phyloP scores from a whole-genome alignment of 2,113 vertebrate genomes.

The Rhodinocichla rosea region DNA sequence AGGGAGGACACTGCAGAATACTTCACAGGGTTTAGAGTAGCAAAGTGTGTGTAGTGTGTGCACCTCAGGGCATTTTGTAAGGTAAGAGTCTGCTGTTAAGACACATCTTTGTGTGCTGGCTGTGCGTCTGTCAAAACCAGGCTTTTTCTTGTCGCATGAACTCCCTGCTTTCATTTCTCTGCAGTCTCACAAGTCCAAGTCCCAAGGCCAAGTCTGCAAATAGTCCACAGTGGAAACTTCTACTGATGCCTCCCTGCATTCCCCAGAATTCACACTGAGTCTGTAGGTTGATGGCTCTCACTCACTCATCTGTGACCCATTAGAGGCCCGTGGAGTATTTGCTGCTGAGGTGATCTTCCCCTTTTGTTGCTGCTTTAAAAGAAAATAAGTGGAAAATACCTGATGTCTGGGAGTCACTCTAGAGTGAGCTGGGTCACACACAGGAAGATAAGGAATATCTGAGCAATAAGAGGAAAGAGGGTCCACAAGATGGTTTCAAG shows the following conservation, averaged over 20 bases:
- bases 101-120: not conserved
- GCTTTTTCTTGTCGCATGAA: not conserved
- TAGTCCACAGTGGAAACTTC: not conserved
- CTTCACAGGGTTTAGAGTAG: not conserved
- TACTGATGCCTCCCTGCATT: not conserved
- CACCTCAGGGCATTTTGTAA: conserved; percentile 22
- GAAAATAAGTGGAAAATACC: not conserved
- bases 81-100: not conserved
- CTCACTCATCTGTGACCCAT: not conserved
- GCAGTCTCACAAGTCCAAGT: not conserved
- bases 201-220: not conserved
- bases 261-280: not conserved
- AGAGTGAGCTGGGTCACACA: fast-evolving
- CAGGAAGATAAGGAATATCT: not conserved
- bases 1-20: not conserved
- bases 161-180: not conserved
- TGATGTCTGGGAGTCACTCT: not conserved
- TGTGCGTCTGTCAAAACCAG: not conserved
- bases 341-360: not conserved
- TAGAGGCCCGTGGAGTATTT: not conserved
- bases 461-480: not conserved
- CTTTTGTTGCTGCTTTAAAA: not conserved
- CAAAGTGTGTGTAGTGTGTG: not conserved
- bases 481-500: not conserved
- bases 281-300: not conserved